Percentiles rank a stretch among this genome's conserved stretches.
phyloP scores from a whole-genome alignment of 2,888 invertebrate species.

The Choreutis nemorana region DNA sequence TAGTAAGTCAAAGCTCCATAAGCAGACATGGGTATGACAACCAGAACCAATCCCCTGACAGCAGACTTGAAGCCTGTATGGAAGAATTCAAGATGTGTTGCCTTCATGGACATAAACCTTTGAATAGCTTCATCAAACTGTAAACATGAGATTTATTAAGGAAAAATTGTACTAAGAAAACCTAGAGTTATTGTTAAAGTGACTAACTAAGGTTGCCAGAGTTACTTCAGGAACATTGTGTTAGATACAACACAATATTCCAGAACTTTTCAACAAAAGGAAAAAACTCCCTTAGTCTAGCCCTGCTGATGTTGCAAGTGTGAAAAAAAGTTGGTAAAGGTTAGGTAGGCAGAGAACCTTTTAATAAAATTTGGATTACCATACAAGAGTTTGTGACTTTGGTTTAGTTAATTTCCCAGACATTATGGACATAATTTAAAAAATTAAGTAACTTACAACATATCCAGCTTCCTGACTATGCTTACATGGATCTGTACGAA shows the following conservation, averaged over 20 bases:
- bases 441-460: constrained; percentile 64
- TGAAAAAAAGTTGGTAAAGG: too few species aligned
- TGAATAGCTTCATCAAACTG: constrained; percentile 83
- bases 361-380: too few species aligned
- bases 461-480: constrained; percentile 71
- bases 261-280: not conserved
- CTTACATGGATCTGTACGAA: constrained; percentile 72
- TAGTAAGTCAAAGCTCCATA: constrained; percentile 57
- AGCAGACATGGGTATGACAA: constrained; percentile 60
- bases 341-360: too few species aligned
- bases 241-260: not conserved
- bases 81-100: constrained; percentile 68
- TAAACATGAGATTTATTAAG: not conserved
- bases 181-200: too few species aligned
- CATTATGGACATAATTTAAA: not conserved
- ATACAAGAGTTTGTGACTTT: too few species aligned
- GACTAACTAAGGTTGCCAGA: not conserved
- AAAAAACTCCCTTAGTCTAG: not conserved
- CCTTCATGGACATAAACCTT: constrained; percentile 74
- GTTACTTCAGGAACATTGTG: not conserved
- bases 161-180: too few species aligned
- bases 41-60: constrained; percentile 34
- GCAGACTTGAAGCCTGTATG: constrained; percentile 64
- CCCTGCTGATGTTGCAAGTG: not conserved
- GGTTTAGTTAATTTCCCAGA: too few species aligned